Base-by-base conservation (phyloP, 2,888 invertebrate species). In the Tridacna crocea region DNA sequence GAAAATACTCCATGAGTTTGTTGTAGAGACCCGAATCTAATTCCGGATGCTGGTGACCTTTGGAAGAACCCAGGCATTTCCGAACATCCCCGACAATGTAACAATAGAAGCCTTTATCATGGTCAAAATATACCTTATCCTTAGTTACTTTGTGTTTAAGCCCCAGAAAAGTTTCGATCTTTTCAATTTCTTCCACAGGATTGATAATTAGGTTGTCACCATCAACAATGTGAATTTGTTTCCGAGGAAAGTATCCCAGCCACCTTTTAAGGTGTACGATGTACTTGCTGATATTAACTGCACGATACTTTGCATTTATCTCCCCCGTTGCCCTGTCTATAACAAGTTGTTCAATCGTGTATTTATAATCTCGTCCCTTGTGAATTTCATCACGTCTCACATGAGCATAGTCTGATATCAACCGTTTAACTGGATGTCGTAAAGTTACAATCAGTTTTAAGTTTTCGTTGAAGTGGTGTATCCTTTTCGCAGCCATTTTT, bases 121-220 rank as follows among this genome's bases (percentile, higher is more conserved):
- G 15, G 24, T 27, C 36, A 68, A 47, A 61, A 61, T 61, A 61
- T 6, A 61, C 61, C 24, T 24, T 24, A 22, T 61, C 61, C 22
- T 24, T 61, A 13, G 61, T 61, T 13, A 61, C 24, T 61, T 61
- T 61, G 61, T 68, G 68, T 47, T 68, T n/a, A 19, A 68, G 17
- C 11, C 46, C 68, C 0, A 68, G 46, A 46, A 68, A 68, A 2
- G 68, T 46, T 68, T 36, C 68, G 27, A 68, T 68, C 47, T 68
- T 68, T 36, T n/a, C 36, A 19, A 68, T n/a, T 24, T 68, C 68
- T 68, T 68, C 68, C 17, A 68, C 47, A 2, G 68, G 68, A 27
- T 68, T 68, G 6, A 68, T 10, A 47, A 46, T 68, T n/a, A 68
- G 22, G n/a, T 68, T 46, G 46, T 68, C 47, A 12, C 68, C 68